phyloP scores from a whole-genome alignment of 2,797 vertebrate genomes.

The Rhadinocentrus ornatus region DNA sequence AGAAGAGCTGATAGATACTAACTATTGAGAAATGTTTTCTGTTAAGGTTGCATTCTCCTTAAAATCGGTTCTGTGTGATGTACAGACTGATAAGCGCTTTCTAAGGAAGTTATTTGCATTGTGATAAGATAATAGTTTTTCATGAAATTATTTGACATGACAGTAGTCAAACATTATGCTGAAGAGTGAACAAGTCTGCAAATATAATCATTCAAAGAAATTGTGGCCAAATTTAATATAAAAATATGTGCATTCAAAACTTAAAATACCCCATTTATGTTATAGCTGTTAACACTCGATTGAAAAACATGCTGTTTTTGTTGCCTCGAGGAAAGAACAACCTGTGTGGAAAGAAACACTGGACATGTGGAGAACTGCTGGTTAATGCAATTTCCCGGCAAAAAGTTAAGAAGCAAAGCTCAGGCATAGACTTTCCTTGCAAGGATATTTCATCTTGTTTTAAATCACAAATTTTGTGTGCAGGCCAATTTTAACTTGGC shows the following conservation, averaged over 20 bases:
- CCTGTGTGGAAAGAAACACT: not conserved
- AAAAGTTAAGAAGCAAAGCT: not conserved
- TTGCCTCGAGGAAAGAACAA: not conserved
- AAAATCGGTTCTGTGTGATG: not conserved
- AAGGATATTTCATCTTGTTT: not conserved
- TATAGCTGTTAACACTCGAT: not conserved
- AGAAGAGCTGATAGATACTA: not conserved
- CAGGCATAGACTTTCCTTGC: not conserved
- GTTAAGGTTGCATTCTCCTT: not conserved
- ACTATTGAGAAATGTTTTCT: constrained; percentile 8
- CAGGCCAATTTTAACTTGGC: not conserved
- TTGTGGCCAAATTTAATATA: not conserved
- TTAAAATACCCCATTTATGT: not conserved
- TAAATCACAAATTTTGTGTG: not conserved
- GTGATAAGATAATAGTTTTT: not conserved
- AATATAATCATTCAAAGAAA: not conserved
- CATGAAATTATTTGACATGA: not conserved
- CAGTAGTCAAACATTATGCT: not conserved
- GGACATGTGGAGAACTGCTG: not conserved
- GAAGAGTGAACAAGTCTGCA: not conserved
- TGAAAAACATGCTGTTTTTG: not conserved
- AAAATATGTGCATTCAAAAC: not conserved
- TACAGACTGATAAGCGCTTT: not conserved
- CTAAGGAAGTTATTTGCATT: not conserved
- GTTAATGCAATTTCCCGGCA: not conserved